Evolutionary conservation across 2,113 vertebrate species (phyloP).

Genomic region (Caloenas nicobarica): DNA sequence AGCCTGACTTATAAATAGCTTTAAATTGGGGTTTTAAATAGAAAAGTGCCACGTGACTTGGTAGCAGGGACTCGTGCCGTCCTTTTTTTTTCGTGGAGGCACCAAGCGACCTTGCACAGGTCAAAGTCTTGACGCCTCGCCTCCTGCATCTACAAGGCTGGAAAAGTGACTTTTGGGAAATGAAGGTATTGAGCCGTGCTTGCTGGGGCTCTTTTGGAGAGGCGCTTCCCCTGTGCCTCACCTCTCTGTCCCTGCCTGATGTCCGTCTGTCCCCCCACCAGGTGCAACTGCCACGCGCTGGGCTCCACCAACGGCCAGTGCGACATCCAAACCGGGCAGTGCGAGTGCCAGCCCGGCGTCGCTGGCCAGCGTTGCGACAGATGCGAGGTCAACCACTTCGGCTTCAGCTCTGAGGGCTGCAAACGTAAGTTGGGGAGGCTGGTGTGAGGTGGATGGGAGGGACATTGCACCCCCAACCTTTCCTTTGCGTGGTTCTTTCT

Average conservation of each 20-base stretch:
- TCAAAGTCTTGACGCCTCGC: neutral
- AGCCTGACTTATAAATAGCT: slow-evolving; percentile 12
- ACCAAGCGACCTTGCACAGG: neutral
- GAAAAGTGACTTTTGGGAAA: neutral
- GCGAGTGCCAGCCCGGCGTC: slow-evolving; percentile 94
- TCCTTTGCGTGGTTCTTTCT: neutral
- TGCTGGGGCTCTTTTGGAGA: neutral
- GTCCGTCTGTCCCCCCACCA: slow-evolving; percentile 15
- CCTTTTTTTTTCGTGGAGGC: slow-evolving; percentile 22
- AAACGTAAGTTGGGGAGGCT: slow-evolving; percentile 86
- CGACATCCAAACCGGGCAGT: slow-evolving; percentile 88
- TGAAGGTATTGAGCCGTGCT: neutral
- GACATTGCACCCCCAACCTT: neutral
- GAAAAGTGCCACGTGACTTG: neutral
- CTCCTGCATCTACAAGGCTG: neutral
- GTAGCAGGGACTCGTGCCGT: neutral
- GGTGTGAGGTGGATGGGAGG: accelerated
- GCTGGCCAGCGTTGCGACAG: slow-evolving; percentile 83
- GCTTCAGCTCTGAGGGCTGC: slow-evolving; percentile 91
- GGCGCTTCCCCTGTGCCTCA: accelerated
- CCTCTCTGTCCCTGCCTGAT: neutral
- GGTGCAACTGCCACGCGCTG: slow-evolving; percentile 89
- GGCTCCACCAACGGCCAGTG: slow-evolving; percentile 94
- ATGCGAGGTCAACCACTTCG: slow-evolving; percentile 94
- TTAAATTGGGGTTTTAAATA: slow-evolving; percentile 52